Conservation (phyloP, 2,797 vertebrate genomes). For the Phrynocephalus forsythii region DNA sequence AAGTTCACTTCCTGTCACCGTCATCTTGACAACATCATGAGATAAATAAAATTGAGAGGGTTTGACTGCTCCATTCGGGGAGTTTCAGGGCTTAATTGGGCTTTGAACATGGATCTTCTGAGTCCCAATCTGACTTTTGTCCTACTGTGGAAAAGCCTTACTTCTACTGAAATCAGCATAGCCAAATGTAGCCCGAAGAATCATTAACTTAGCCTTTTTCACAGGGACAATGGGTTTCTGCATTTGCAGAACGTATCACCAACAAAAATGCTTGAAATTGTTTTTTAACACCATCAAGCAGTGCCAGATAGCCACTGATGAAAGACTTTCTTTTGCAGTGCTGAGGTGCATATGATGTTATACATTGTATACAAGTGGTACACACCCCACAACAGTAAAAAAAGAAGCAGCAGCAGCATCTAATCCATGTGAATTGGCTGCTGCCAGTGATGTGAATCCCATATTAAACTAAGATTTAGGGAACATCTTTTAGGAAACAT, state of each 20-base stretch:
- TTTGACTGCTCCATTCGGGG: neutral
- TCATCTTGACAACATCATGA: neutral
- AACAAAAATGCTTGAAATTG: constrained; percentile 1
- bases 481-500: too few relatives aligned
- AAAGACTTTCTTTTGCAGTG: too few relatives aligned
- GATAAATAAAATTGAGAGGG: neutral
- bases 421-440: too few relatives aligned
- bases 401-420: too few relatives aligned
- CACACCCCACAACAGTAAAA: too few relatives aligned
- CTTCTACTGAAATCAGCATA: neutral
- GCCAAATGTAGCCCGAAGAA: neutral
- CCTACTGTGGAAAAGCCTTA: neutral
- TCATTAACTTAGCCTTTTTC: neutral
- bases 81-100: neutral
- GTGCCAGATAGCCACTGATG: too few relatives aligned
- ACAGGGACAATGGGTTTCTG: neutral
- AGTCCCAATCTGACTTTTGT: neutral
- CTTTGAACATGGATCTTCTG: neutral
- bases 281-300: too few relatives aligned
- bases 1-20: neutral
- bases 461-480: neutral
- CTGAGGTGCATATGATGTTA: too few relatives aligned
- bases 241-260: neutral
- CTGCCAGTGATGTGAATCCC: too few relatives aligned
- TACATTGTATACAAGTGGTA: too few relatives aligned